Evolutionary conservation across 2,113 vertebrate species (phyloP).

Genomic region (Phaethornis superciliosus): DNA sequence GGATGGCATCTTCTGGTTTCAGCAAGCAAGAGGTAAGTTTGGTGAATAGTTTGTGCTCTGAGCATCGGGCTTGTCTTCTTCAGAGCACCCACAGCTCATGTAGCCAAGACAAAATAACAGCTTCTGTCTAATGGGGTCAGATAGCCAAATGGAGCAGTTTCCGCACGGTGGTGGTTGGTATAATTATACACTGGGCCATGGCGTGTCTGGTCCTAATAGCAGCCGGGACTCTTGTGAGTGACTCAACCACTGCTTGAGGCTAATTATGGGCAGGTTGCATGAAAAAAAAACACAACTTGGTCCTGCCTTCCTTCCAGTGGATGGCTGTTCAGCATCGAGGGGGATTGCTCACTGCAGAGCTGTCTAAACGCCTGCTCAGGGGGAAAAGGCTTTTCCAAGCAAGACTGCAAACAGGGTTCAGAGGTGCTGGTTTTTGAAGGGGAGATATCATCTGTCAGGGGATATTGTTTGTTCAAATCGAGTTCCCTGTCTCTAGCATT

Average conservation of each 20-base stretch:
- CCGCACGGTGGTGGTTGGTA: neutral
- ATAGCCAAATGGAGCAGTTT: slow-evolving; percentile 45
- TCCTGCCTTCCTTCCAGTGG: slow-evolving; percentile 22
- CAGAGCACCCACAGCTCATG: neutral
- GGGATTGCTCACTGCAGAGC: slow-evolving; percentile 1
- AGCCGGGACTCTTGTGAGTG: slow-evolving; percentile 32
- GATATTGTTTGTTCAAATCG: rapidly evolving
- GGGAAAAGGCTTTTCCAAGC: slow-evolving; percentile 2
- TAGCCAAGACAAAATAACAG: slow-evolving; percentile 2
- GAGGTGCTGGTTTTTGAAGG: neutral
- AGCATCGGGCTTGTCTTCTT: neutral
- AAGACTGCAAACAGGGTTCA: neutral
- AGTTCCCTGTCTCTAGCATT: neutral
- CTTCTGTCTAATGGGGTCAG: slow-evolving; percentile 58
- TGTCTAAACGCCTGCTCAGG: neutral
- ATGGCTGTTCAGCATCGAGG: neutral
- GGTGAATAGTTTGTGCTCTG: neutral
- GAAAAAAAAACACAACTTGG: neutral
- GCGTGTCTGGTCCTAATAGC: slow-evolving; percentile 65
- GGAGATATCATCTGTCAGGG: neutral
- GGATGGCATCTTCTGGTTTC: neutral
- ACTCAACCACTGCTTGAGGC: slow-evolving; percentile 37
- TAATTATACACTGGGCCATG: slow-evolving; percentile 43
- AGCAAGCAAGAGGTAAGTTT: neutral
- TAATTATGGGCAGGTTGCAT: slow-evolving; percentile 49